A percentile compares a stretch with the other conserved stretches of the same genome.
These are phyloP conservation scores for Drosophila niveifrons DNA, from an alignment of 2,888 invertebrate genomes.

Conservation along the genomic window DNA sequence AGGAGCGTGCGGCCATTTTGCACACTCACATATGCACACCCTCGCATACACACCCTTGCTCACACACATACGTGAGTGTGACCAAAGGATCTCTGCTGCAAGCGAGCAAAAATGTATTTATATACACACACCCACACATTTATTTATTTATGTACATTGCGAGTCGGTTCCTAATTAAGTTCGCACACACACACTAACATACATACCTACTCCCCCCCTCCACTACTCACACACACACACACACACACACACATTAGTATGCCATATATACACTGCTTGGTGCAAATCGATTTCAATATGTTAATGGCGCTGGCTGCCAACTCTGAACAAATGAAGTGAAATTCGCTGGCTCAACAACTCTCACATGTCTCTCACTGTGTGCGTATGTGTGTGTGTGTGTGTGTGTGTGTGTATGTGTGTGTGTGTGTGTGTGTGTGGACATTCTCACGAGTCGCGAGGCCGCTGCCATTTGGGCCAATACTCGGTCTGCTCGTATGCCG, in stretches of 20 bases:
- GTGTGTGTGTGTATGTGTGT: neutral
- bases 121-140: neutral
- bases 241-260: neutral
- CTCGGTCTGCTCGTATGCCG: constrained; percentile 44
- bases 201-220: constrained; percentile 3
- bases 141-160: constrained; percentile 26
- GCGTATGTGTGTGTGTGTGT: constrained; percentile 2
- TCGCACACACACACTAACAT: constrained; percentile 26
- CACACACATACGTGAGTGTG: constrained; percentile 21
- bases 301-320: constrained; percentile 66
- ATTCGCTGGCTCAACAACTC: constrained; percentile 61
- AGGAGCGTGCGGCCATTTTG: constrained; percentile 71
- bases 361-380: constrained; percentile 9
- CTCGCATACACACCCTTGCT: constrained; percentile 5
- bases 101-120: neutral
- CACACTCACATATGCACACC: constrained; percentile 23
- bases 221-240: constrained; percentile 18
- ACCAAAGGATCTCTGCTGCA: constrained; percentile 34
- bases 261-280: neutral
- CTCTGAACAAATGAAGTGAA: constrained; percentile 71
- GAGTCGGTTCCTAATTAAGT: constrained; percentile 52
- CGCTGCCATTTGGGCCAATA: constrained; percentile 60
- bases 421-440: constrained; percentile 44
- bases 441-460: constrained; percentile 56
- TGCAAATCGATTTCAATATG: constrained; percentile 77